phyloP scores from a whole-genome alignment of 1,140 invertebrate species.

The Drosophila kohkoa region DNA sequence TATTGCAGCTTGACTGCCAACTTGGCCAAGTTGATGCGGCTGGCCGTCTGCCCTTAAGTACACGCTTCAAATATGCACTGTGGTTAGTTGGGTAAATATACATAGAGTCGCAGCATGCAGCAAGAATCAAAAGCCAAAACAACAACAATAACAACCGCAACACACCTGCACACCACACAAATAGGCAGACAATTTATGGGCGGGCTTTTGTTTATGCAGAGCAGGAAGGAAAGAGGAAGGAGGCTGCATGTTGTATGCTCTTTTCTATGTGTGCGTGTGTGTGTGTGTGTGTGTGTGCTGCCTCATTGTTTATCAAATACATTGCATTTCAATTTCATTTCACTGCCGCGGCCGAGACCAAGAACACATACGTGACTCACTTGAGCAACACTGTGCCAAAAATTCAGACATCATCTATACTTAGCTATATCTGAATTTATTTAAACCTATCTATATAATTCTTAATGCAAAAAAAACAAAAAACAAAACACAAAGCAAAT shows the following conservation, averaged over 20 bases:
- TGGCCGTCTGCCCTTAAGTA: conserved; percentile 28
- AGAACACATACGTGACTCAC: conserved; percentile 49
- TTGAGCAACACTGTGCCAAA: conserved; percentile 55
- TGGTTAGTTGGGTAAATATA: conserved; percentile 36
- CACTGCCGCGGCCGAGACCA: conserved; percentile 66
- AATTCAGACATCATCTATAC: conserved; percentile 32
- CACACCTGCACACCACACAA: conserved; percentile 42
- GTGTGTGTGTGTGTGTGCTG: no score
- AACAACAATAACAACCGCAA: conserved; percentile 15
- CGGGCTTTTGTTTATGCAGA: conserved; percentile 59
- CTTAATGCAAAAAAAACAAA: background rate
- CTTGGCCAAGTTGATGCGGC: conserved; percentile 19
- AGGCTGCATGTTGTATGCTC: conserved; percentile 36
- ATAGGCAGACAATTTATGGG: conserved; percentile 41
- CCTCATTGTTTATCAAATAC: conserved; percentile 51
- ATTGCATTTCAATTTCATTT: conserved; percentile 60
- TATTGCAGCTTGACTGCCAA: conserved; percentile 25
- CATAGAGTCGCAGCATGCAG: background rate
- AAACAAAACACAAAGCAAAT: conserved; percentile 9
- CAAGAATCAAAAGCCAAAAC: conserved; percentile 2
- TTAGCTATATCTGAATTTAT: conserved; percentile 16
- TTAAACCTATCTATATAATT: conserved; percentile 11
- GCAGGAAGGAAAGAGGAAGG: background rate
- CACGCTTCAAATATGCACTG: conserved; percentile 1
- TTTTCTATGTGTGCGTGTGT: conserved; percentile 21